These are phyloP conservation scores for Acheta domesticus DNA, from an alignment of 2,888 invertebrate species.

Conservation along the genomic window DNA sequence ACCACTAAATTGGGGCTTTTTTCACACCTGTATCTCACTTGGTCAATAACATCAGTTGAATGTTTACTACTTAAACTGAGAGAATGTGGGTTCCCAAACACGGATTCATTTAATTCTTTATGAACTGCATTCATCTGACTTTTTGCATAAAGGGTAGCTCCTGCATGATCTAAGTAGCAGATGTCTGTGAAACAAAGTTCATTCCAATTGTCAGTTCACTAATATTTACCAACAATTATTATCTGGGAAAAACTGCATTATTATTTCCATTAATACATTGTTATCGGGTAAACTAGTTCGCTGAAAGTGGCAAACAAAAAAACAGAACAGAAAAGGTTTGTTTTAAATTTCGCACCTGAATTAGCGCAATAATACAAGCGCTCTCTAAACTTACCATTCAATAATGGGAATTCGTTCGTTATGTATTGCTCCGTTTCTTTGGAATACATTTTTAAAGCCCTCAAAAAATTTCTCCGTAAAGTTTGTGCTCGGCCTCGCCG, in stretches of 20 bases:
- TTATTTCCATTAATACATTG: conserved; percentile 24
- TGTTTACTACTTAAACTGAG: conserved; percentile 66
- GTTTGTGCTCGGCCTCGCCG: too few relatives aligned
- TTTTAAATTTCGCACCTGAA: neutral
- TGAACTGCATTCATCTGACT: conserved; percentile 64
- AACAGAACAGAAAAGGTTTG: too few relatives aligned
- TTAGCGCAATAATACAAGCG: neutral
- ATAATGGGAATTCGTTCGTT: conserved; percentile 43
- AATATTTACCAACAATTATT: neutral
- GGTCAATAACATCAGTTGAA: conserved; percentile 81
- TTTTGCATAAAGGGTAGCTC: conserved; percentile 76
- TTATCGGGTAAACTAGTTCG: neutral
- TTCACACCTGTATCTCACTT: conserved; percentile 56
- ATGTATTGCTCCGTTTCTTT: conserved; percentile 40
- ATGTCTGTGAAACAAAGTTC: conserved; percentile 52
- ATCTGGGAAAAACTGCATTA: conserved; percentile 18
- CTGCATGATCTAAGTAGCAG: conserved; percentile 87
- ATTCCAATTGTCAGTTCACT: neutral
- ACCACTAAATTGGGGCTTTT: neutral
- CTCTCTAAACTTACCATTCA: conserved; percentile 42
- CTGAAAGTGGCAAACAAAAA: too few relatives aligned
- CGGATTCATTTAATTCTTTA: conserved; percentile 63
- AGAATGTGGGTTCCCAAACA: conserved; percentile 90
- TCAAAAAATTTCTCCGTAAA: too few relatives aligned
- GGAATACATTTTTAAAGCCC: conserved; percentile 41